These are phyloP conservation scores for Phodopus roborovskii DNA, from an alignment of 2,113 vertebrate genomes.

Conservation along the genomic window DNA sequence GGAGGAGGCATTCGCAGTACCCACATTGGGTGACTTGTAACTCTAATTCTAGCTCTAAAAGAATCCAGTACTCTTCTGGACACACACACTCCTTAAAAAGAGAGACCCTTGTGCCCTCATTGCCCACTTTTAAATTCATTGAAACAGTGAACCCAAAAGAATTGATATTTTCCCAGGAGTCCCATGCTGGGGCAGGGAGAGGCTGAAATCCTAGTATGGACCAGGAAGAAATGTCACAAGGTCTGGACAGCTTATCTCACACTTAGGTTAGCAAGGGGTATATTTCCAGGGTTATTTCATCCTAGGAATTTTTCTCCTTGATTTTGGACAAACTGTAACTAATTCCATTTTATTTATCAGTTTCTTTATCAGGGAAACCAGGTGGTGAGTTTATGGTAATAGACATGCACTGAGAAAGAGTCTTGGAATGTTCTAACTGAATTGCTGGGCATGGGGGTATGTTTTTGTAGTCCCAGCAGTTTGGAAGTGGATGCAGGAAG, in stretches of 20 bases:
- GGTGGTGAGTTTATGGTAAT: neutral
- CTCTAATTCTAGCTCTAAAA: neutral
- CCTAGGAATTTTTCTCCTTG: neutral
- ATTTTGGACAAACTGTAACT: neutral
- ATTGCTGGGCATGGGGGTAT: neutral
- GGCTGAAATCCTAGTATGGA: neutral
- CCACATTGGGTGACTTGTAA: neutral
- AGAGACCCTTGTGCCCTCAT: neutral
- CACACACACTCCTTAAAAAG: neutral
- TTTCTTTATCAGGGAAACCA: neutral
- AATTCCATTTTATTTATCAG: neutral
- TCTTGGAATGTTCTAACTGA: constrained; percentile 18
- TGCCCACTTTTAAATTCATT: neutral
- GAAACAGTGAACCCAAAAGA: neutral
- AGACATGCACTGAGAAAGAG: neutral
- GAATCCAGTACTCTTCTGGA: neutral
- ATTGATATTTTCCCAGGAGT: neutral
- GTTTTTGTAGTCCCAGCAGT: neutral
- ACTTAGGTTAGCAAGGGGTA: too few relatives aligned
- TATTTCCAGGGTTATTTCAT: neutral
- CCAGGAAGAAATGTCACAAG: neutral
- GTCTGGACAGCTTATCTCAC: neutral
- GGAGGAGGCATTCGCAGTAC: neutral
- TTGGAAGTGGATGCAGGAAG: neutral
- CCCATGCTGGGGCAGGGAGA: neutral